Evolutionary conservation across 2,888 invertebrate genomes (phyloP).

Genomic region (Zonitis immaculata): DNA sequence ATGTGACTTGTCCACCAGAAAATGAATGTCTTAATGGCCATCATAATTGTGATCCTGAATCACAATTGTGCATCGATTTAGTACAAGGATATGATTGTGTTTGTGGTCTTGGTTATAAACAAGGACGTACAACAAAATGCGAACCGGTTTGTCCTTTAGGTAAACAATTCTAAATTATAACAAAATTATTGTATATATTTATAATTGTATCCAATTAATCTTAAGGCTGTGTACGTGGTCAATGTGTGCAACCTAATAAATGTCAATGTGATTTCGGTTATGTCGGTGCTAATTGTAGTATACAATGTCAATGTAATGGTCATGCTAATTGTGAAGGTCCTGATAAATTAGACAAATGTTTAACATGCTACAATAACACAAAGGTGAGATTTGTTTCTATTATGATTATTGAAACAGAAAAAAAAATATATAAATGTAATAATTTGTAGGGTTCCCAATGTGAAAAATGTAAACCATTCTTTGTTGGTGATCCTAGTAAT

Average conservation of each 20-base stretch:
- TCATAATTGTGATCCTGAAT: conserved; percentile 81
- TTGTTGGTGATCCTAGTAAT: conserved; percentile 85
- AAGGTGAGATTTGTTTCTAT: conserved; percentile 54
- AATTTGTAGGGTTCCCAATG: conserved; percentile 80
- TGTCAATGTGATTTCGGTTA: conserved; percentile 93
- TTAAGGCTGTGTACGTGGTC: conserved; percentile 73
- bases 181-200: too few species aligned
- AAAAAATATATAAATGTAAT: too few species aligned
- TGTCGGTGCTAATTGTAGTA: conserved; percentile 90
- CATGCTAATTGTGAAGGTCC: conserved; percentile 89
- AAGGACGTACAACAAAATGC: conserved; percentile 53
- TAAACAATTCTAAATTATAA: too few species aligned
- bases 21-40: conserved; percentile 90
- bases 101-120: conserved; percentile 71
- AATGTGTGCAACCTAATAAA: conserved; percentile 74
- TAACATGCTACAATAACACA: conserved; percentile 86
- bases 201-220: too few species aligned
- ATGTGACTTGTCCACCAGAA: conserved; percentile 85
- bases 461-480: conserved; percentile 83
- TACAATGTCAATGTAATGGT: conserved; percentile 91
- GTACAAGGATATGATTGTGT: conserved; percentile 77
- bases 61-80: conserved; percentile 83
- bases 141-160: conserved; percentile 75
- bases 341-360: conserved; percentile 74
- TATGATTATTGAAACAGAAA: too few species aligned